Evolutionary conservation across 2,113 vertebrate genomes (phyloP).

Genomic region (Stegastes partitus): DNA sequence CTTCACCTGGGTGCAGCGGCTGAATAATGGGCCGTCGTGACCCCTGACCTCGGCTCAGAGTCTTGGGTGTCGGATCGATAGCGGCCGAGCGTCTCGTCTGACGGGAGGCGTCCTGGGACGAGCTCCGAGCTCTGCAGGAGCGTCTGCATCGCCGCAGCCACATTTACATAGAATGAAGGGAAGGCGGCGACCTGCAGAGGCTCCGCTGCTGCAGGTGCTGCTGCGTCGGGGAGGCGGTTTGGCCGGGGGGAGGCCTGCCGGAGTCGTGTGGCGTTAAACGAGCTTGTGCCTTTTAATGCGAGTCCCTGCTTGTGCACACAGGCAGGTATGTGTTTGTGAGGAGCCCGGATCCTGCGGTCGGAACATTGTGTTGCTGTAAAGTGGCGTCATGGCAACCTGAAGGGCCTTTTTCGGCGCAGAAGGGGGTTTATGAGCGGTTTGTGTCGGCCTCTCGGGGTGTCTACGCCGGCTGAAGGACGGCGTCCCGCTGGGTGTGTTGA

Average conservation of each 20-base stretch:
- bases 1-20: constrained; percentile 68
- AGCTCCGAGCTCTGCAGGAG: constrained; percentile 1
- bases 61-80: constrained; percentile 79
- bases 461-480: constrained; percentile 65
- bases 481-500: constrained; percentile 63
- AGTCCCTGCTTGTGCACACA: constrained; percentile 2
- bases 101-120: constrained; percentile 18
- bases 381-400: constrained; percentile 59
- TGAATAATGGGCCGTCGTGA: constrained; percentile 83
- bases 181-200: background rate
- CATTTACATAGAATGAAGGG: background rate
- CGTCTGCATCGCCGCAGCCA: background rate
- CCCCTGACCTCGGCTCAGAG: constrained; percentile 77
- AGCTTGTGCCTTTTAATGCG: background rate
- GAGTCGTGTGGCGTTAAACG: constrained; percentile 38
- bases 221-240: constrained; percentile 54
- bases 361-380: constrained; percentile 49
- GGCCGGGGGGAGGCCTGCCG: constrained; percentile 43
- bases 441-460: constrained; percentile 60
- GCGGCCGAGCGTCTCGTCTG: constrained; percentile 41
- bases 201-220: constrained; percentile 41
- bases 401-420: constrained; percentile 30
- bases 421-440: constrained; percentile 53
- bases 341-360: background rate
- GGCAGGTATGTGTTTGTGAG: constrained; percentile 33